phyloP scores from a whole-genome alignment of 2,888 invertebrate genomes.

The Hemicrepidius hirtus region DNA sequence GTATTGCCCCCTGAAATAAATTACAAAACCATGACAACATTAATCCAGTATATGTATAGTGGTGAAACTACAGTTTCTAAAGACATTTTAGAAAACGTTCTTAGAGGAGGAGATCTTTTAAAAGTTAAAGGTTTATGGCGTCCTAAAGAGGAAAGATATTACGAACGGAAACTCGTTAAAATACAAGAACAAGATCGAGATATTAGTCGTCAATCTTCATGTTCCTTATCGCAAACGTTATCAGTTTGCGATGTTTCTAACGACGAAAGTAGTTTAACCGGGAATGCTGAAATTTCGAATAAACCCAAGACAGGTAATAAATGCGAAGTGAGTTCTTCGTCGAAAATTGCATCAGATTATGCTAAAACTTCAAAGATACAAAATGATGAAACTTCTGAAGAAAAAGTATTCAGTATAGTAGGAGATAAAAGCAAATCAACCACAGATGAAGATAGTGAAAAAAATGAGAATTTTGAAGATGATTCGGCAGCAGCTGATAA shows the following conservation, averaged over 20 bases:
- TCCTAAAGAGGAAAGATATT: constrained; percentile 74
- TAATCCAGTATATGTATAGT: constrained; percentile 90
- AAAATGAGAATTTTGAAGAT: constrained; percentile 15
- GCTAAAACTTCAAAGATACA: not conserved
- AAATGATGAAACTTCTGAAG: not conserved
- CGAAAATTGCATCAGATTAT: not conserved
- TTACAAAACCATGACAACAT: constrained; percentile 85
- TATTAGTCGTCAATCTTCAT: not conserved
- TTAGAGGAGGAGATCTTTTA: constrained; percentile 87
- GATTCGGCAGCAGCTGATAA: constrained; percentile 53
- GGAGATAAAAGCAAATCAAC: constrained; percentile 2
- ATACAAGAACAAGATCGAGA: constrained; percentile 41
- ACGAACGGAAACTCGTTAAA: constrained; percentile 46
- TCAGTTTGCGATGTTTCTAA: not conserved
- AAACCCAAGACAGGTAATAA: constrained; percentile 5
- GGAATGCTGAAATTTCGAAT: not conserved
- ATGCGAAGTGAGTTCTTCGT: not conserved
- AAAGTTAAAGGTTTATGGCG: constrained; percentile 89
- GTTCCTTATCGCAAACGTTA: not conserved
- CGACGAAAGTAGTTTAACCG: constrained; percentile 24
- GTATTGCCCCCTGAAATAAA: constrained; percentile 89
- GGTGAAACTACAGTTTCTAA: constrained; percentile 90
- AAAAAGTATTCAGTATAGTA: not conserved
- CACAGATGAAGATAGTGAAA: constrained; percentile 4
- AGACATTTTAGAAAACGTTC: constrained; percentile 86